phyloP scores from a whole-genome alignment of 2,797 vertebrate species.

The Phalanger gymnotis region DNA sequence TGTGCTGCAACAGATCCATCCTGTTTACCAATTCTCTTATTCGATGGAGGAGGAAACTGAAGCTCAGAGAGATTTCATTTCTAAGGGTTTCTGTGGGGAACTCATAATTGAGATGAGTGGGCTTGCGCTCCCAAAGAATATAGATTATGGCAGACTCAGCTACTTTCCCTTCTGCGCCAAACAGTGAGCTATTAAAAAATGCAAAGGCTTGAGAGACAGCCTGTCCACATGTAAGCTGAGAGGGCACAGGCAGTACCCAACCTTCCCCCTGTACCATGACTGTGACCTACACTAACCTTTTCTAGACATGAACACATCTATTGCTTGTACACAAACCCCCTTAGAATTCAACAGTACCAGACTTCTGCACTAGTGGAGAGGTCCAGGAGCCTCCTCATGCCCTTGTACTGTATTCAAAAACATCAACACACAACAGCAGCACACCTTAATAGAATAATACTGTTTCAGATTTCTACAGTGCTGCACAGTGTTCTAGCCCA shows the following conservation, averaged over 20 bases:
- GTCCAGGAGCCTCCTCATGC: neutral
- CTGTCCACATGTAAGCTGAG: neutral
- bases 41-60: neutral
- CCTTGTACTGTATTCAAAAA: neutral
- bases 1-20: neutral
- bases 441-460: neutral
- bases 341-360: neutral
- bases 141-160: neutral
- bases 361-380: neutral
- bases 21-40: neutral
- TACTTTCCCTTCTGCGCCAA: neutral
- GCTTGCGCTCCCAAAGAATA: neutral
- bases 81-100: neutral
- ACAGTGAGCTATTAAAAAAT: neutral
- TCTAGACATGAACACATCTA: neutral
- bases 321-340: neutral
- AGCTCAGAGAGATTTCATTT: neutral
- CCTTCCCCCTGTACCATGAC: neutral
- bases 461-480: neutral
- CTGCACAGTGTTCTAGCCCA: neutral
- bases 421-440: neutral
- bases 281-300: neutral
- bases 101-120: neutral
- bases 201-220: neutral
- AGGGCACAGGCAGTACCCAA: neutral